Base-by-base conservation (phyloP, 2,888 invertebrate species). In the Vanessa cardui region DNA sequence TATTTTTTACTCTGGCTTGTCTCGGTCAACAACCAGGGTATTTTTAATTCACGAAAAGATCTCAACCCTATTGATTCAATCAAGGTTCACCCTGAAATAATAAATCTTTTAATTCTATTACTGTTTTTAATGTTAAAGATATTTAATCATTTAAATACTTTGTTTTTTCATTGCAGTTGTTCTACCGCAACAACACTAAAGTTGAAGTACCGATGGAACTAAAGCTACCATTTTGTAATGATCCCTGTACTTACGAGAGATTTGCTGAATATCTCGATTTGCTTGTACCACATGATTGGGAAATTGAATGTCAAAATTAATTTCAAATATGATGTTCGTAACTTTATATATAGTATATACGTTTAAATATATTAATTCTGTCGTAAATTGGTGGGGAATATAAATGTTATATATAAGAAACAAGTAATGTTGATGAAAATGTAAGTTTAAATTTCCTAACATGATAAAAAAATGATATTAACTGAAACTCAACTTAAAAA, bases 251-350 rank as follows among this genome's bases (percentile, higher is more conserved):
- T 4, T 89, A 96, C 72, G 83, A 82, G 0, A 84, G 92, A 68
- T 95, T 97, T 76, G 83, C 83, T 9, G 77, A 87, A 44, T 83
- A 94, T 20, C 84, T 95, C 70, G 83, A 90, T 62, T 89, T 94
- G 58, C 83, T 96, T 15, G 86, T 96, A 60, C 94, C 96, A 0
- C 80, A 84, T 1, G 92, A 96, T 79, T 96, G 96, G 94, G 95
- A 95, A 68, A 85, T 91, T 12, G 96, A 96, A 77, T 97, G 97
- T 79, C 80, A 84, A 71, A 92, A 90, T 71, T 18, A 68, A 47
- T 70, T 63, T 16, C 62, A 70, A 74, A 72, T 69, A 16, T 61
- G 9, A 26, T n/a, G 20, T 52, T 15, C 39, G 26, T 20, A n/a
- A 47, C 20, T 15, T n/a, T 47, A 59, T 6, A 4, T 31, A 31